phyloP scores from a whole-genome alignment of 2,113 vertebrate genomes.

The Ictidomys tridecemlineatus region DNA sequence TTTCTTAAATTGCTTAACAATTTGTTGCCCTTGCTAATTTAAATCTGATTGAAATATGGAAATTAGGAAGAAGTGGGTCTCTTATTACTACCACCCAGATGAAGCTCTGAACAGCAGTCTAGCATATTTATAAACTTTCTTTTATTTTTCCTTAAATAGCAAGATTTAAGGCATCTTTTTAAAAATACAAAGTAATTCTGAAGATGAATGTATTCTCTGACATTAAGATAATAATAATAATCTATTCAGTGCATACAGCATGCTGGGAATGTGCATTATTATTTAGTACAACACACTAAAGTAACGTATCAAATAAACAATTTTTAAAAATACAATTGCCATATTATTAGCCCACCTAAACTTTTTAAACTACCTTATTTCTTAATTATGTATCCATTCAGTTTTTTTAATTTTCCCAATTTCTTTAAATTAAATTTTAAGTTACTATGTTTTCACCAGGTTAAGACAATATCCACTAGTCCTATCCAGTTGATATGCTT shows the following conservation, averaged over 20 bases:
- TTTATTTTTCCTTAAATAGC: slow-evolving; percentile 33
- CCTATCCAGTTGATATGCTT: neutral
- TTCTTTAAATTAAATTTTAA: neutral
- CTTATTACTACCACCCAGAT: neutral
- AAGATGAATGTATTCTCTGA: neutral
- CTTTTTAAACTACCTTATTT: neutral
- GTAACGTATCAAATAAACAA: neutral
- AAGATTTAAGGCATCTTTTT: slow-evolving; percentile 1
- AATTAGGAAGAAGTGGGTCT: neutral
- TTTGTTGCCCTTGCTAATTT: neutral
- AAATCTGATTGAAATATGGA: neutral
- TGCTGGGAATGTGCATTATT: neutral
- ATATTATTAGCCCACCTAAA: neutral
- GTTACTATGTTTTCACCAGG: slow-evolving; percentile 16
- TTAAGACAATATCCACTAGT: neutral
- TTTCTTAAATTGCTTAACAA: slow-evolving; percentile 24
- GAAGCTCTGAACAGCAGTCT: neutral
- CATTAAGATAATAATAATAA: neutral
- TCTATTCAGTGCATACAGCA: neutral
- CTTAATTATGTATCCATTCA: neutral
- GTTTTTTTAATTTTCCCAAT: neutral
- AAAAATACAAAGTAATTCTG: neutral
- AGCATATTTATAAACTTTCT: neutral
- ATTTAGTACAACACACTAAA: neutral
- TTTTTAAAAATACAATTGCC: neutral